Percentiles rank a stretch among this genome's conserved stretches.
Conservation (phyloP, 2,888 invertebrate genomes). For the Agrochola lychnidis region DNA sequence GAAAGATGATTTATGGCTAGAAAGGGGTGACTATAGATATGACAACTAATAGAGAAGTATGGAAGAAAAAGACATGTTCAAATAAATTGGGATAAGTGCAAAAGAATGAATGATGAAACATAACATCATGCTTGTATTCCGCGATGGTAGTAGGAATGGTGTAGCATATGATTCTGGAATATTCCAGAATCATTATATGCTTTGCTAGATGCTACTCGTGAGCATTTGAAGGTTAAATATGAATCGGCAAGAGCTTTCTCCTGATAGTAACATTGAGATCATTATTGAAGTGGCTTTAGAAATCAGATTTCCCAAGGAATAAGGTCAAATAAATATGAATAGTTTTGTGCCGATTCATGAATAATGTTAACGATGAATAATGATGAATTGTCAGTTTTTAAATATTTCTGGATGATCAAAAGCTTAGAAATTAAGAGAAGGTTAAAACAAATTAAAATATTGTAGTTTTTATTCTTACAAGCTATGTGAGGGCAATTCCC, state of each 20-base stretch:
- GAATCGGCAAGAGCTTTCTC: background rate
- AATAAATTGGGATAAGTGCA: background rate
- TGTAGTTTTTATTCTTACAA: background rate
- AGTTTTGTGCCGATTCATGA: background rate
- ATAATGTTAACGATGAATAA: background rate
- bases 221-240: background rate
- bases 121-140: background rate
- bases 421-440: background rate
- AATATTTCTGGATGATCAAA: background rate
- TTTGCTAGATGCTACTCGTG: background rate
- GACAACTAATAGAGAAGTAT: background rate
- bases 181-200: too few species aligned
- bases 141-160: background rate
- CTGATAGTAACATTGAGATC: background rate
- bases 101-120: background rate
- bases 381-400: background rate
- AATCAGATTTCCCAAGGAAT: background rate
- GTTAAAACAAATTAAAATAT: too few species aligned
- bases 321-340: constrained; percentile 4
- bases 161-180: background rate
- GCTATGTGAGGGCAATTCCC: background rate
- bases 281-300: background rate
- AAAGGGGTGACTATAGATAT: background rate
- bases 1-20: background rate
- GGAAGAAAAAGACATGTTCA: background rate